Conservation (phyloP, 2,113 vertebrate genomes). For the Mustelus asterias region DNA sequence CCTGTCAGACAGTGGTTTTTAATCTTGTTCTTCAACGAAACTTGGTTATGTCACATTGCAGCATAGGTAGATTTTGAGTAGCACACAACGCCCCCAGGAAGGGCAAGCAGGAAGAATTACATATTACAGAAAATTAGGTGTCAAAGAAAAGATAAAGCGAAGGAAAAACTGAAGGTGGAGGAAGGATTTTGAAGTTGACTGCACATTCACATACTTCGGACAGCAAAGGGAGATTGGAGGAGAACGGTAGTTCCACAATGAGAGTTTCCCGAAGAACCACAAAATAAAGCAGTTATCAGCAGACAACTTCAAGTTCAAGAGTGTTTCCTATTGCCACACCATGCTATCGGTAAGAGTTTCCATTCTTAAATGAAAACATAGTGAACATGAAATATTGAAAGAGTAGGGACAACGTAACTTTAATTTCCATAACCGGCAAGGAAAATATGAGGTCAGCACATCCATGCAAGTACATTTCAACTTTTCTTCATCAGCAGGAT, state of each 20-base stretch:
- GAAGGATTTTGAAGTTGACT: background rate
- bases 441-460: background rate
- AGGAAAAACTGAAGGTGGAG: slow-evolving; percentile 41
- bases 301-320: background rate
- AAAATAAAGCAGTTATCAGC: background rate
- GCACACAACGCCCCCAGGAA: slow-evolving; percentile 13
- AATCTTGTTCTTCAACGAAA: background rate
- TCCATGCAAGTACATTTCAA: background rate
- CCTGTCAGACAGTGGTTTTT: background rate
- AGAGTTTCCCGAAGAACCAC: background rate
- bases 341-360: background rate
- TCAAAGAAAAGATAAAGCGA: background rate
- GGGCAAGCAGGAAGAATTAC: slow-evolving; percentile 40
- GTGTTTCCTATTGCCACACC: background rate
- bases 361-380: background rate
- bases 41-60: background rate
- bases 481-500: background rate
- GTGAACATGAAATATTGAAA: background rate
- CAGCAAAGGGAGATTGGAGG: background rate
- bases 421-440: background rate
- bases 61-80: background rate
- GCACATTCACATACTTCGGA: background rate
- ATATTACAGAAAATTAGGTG: background rate
- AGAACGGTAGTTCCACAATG: background rate
- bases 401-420: background rate